Conservation (phyloP, 2,888 invertebrate species). For the Spodoptera littoralis region DNA sequence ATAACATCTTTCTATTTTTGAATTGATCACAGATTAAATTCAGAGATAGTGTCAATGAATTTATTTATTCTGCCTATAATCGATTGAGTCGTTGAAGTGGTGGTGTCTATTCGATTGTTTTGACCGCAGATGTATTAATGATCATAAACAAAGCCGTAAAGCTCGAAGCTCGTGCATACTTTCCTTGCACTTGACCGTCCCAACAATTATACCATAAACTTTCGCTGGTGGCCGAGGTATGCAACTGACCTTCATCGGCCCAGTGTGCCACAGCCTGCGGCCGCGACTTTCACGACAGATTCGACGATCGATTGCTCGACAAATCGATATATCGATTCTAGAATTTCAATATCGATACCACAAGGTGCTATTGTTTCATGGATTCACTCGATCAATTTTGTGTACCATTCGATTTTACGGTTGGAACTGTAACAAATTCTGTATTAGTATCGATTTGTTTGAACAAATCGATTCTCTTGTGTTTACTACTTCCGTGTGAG, state of each 20-base stretch:
- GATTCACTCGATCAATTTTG: slow-evolving; percentile 26
- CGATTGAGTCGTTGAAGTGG: too few relatives aligned
- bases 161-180: slow-evolving; percentile 58
- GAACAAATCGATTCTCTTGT: slow-evolving; percentile 48
- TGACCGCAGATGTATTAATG: slow-evolving; percentile 15
- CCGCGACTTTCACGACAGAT: slow-evolving; percentile 75
- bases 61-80: too few relatives aligned
- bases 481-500: slow-evolving; percentile 50
- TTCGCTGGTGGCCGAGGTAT: slow-evolving; percentile 75
- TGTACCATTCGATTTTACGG: slow-evolving; percentile 40
- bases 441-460: slow-evolving; percentile 44
- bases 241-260: slow-evolving; percentile 77
- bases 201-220: slow-evolving; percentile 79
- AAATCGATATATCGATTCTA: slow-evolving; percentile 53
- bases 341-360: slow-evolving; percentile 29
- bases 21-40: too few relatives aligned
- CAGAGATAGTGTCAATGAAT: too few relatives aligned
- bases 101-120: too few relatives aligned
- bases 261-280: slow-evolving; percentile 73
- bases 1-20: background rate
- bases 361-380: slow-evolving; percentile 31
- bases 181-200: slow-evolving; percentile 78
- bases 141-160: slow-evolving; percentile 21
- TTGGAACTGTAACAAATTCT: slow-evolving; percentile 45
- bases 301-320: slow-evolving; percentile 50